Evolutionary conservation across 1,140 invertebrate species (phyloP), one percentile per base, ranked within the genome.

Genomic region (Vollenhovia emeryi): DNA sequence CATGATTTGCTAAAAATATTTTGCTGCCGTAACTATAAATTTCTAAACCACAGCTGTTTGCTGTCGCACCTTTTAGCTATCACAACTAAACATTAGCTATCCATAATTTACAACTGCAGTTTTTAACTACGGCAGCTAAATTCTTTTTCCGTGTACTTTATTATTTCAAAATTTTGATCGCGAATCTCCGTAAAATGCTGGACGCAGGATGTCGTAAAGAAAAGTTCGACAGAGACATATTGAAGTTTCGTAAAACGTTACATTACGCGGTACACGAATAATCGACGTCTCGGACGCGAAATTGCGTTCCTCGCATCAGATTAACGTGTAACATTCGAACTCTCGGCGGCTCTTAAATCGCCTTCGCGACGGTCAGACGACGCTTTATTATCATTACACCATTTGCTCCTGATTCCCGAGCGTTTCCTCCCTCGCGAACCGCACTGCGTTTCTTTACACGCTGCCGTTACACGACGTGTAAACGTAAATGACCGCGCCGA

Each of bases 361-460:
- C 15, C n/a, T 57, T 45, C 15, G 6, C 52, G 6, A 71, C 52
- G 6, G 57, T 55, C 68, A 82, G n/a, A 45, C 66, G 18, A 59
- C 50, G 13, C 40, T 73, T 73, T 73, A 40, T 73, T 43, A 73
- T 82, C 40, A 52, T 80, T 69, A n/a, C 36, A 13, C 13, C 27
- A 55, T 24, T n/a, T 73, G 55, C 13, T 73, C 9, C 36, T 43
- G 43, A 43, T 73, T 73, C 18, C 24, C 50, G n/a, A 30, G 57
- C 50, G 18, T 69, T 76, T 78, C 27, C 57, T 76, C 9, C 27
- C 40, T 18, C 5, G 52, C 59, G 18, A 36, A 50, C 57, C 9
- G 11, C 33, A 78, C 33, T 36, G 18, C 27, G 40, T 62, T 76
- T 76, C 36, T 40, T 76, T 48, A 30, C 24, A 48, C 24, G 11